Conservation (phyloP, 2,797 vertebrate genomes). For the Mastacembelus armatus region DNA sequence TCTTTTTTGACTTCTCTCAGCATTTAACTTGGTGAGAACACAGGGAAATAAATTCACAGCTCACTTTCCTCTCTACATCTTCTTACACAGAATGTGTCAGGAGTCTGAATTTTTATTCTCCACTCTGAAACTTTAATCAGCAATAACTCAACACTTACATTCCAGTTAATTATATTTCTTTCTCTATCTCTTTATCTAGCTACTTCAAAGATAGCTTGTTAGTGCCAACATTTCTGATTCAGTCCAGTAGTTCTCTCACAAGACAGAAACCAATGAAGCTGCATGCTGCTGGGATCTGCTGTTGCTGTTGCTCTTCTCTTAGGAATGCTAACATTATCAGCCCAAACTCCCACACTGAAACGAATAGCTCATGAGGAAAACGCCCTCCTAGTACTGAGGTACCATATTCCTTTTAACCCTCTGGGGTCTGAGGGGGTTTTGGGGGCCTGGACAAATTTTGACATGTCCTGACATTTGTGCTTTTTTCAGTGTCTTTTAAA, state of each 20-base stretch:
- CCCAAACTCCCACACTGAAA: constrained; percentile 8
- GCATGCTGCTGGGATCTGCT: not conserved
- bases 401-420: constrained; percentile 37
- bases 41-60: too few species aligned
- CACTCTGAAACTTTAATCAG: constrained; percentile 15
- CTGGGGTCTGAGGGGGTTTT: too few species aligned
- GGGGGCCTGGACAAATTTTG: too few species aligned
- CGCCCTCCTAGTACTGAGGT: not conserved
- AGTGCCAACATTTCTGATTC: constrained; percentile 18
- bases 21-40: too few species aligned
- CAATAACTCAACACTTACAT: constrained; percentile 9
- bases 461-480: too few species aligned
- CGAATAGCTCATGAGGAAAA: not conserved
- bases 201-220: constrained; percentile 10
- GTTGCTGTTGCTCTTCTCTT: not conserved
- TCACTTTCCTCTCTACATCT: not conserved
- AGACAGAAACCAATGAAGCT: constrained; percentile 9
- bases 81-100: not conserved
- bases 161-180: constrained; percentile 18
- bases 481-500: too few species aligned
- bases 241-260: not conserved
- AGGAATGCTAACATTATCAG: constrained; percentile 26
- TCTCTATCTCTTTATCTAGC: not conserved
- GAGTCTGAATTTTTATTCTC: constrained; percentile 1
- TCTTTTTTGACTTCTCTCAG: too few species aligned